Evolutionary conservation across 1,140 invertebrate genomes (phyloP).

Genomic region (Vanessa atalanta): DNA sequence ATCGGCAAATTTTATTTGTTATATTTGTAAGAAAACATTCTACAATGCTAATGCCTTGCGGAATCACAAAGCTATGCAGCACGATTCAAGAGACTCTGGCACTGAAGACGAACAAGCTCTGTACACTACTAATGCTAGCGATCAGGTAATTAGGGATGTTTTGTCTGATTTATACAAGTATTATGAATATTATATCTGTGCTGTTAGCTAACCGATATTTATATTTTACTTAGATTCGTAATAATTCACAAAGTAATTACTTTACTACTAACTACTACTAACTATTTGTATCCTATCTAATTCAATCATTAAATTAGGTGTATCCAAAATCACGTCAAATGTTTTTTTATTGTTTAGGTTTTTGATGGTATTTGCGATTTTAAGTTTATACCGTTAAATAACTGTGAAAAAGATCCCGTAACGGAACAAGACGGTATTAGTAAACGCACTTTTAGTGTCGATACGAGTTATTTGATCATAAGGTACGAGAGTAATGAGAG

Average conservation of each 20-base stretch:
- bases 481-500: conserved; percentile 54
- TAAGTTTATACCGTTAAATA: conserved; percentile 56
- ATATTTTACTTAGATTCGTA: too few species aligned
- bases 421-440: conserved; percentile 48
- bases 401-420: conserved; percentile 30
- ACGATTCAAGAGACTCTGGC: conserved; percentile 44
- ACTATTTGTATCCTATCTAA: too few species aligned
- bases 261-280: too few species aligned
- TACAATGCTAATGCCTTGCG: conserved; percentile 61
- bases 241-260: too few species aligned
- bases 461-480: conserved; percentile 61
- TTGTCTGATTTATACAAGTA: too few species aligned
- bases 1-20: conserved; percentile 50
- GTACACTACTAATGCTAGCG: conserved; percentile 22
- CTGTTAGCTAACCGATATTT: too few species aligned
- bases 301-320: too few species aligned
- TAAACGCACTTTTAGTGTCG: conserved; percentile 48
- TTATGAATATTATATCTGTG: too few species aligned
- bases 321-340: background rate
- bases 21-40: conserved; percentile 66
- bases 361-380: conserved; percentile 56
- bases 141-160: conserved; percentile 32
- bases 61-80: conserved; percentile 65
- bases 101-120: conserved; percentile 45
- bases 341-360: conserved; percentile 38